These are phyloP conservation scores for Koerneria pararmatus DNA, from an alignment of 2,888 invertebrate species.

Conservation along the genomic window DNA sequence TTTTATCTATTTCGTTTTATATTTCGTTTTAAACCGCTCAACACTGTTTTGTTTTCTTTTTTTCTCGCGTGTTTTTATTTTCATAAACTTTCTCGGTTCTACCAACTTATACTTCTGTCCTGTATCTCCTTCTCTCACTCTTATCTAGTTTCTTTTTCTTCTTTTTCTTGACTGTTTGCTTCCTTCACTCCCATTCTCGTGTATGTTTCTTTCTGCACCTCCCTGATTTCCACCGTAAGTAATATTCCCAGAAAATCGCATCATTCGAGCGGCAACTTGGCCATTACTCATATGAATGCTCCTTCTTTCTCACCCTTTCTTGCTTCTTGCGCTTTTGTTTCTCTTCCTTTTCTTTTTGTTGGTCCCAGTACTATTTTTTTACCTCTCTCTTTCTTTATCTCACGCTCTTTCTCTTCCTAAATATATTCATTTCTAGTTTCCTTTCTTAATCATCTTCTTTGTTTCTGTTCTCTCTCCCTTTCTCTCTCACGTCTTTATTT, in stretches of 20 bases:
- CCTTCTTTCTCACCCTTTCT: constrained; percentile 1
- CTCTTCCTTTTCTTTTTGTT: constrained; percentile 11
- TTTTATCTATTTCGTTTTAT: constrained; percentile 7
- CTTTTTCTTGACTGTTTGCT: neutral
- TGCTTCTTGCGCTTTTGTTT: constrained; percentile 1
- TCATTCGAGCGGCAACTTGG: too few species aligned
- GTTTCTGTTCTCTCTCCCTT: neutral
- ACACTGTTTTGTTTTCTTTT: neutral
- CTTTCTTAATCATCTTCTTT: neutral
- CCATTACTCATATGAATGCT: too few species aligned
- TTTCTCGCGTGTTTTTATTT: neutral
- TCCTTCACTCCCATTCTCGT: constrained; percentile 6
- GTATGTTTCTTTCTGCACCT: constrained; percentile 18
- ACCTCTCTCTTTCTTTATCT: constrained; percentile 16
- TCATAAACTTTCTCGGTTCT: neutral
- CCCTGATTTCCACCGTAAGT: constrained; percentile 10
- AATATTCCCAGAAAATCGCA: too few species aligned
- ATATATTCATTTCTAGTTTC: constrained; percentile 4
- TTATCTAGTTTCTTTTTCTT: constrained; percentile 7
- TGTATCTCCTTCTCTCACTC: neutral
- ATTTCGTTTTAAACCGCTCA: too few species aligned
- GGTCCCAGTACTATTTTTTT: constrained; percentile 12
- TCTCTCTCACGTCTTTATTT: neutral
- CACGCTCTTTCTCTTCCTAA: constrained; percentile 10
- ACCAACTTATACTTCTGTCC: neutral